Percentiles rank a stretch among this genome's conserved stretches.
Conservation (phyloP, 1,140 invertebrate species). For the Diabrotica undecimpunctata region DNA sequence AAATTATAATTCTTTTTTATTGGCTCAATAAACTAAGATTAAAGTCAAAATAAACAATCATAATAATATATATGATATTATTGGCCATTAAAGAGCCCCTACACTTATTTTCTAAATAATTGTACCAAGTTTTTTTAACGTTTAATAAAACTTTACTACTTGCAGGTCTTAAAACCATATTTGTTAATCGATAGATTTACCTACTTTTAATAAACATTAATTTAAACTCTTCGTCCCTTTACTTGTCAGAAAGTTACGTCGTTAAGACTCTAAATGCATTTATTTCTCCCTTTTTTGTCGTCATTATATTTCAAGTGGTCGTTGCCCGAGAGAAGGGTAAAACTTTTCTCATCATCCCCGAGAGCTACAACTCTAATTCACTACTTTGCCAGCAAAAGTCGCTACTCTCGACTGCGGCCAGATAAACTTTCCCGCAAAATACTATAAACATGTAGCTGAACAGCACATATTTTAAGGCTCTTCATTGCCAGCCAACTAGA, state of each 20-base stretch:
- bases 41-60: too few species aligned
- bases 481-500: too few species aligned
- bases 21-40: too few species aligned
- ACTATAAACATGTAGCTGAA: not conserved
- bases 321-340: not conserved
- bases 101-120: too few species aligned
- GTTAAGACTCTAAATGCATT: not conserved
- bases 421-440: not conserved
- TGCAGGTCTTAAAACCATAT: too few species aligned
- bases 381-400: not conserved
- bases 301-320: slow-evolving; percentile 2
- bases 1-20: too few species aligned
- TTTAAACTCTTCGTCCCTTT: not conserved
- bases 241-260: not conserved
- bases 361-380: slow-evolving; percentile 2
- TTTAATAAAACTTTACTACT: too few species aligned
- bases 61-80: too few species aligned
- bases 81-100: too few species aligned
- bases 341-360: slow-evolving; percentile 1
- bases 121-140: too few species aligned
- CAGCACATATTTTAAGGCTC: too few species aligned
- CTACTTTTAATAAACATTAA: not conserved
- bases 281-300: not conserved
- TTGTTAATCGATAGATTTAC: not conserved
- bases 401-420: not conserved